These are phyloP conservation scores for Oryzias woworae DNA, from an alignment of 2,113 vertebrate genomes.

Conservation along the genomic window DNA sequence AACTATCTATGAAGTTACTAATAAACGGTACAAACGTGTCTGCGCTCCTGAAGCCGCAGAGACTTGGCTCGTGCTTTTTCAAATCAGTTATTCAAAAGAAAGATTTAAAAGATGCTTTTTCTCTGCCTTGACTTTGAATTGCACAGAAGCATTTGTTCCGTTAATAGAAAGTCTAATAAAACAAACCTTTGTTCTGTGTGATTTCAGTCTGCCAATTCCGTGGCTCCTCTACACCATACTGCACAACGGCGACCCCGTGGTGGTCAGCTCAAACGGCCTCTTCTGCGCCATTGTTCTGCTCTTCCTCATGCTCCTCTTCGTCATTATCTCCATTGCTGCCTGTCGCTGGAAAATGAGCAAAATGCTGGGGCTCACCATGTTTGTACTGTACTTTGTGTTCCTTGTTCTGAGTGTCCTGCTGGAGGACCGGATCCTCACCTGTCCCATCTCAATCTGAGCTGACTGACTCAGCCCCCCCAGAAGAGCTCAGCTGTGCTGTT, in stretches of 20 bases:
- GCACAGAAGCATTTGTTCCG: too few relatives aligned
- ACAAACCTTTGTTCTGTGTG: slow-evolving; percentile 4
- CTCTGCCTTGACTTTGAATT: too few relatives aligned
- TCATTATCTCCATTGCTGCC: slow-evolving; percentile 76
- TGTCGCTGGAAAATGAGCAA: slow-evolving; percentile 79
- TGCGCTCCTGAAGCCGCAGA: too few relatives aligned
- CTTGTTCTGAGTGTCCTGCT: slow-evolving; percentile 77
- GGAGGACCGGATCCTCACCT: slow-evolving; percentile 72
- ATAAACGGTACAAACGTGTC: too few relatives aligned
- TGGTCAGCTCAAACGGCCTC: slow-evolving; percentile 77
- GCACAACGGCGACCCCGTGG: slow-evolving; percentile 57
- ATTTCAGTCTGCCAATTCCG: slow-evolving; percentile 70
- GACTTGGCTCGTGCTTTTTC: too few relatives aligned
- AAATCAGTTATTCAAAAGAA: too few relatives aligned
- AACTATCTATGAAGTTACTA: too few relatives aligned
- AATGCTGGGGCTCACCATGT: slow-evolving; percentile 76
- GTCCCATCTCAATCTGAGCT: slow-evolving; percentile 71
- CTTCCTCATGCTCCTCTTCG: slow-evolving; percentile 80
- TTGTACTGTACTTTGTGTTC: slow-evolving; percentile 76
- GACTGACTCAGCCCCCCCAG: not conserved
- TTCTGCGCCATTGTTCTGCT: slow-evolving; percentile 81
- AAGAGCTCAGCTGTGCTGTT: not conserved
- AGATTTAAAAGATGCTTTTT: too few relatives aligned
- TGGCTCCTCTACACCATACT: slow-evolving; percentile 68
- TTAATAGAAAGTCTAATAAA: too few relatives aligned